Evolutionary conservation across 1,140 invertebrate genomes (phyloP).

Genomic region (Cardiocondyla obscurior): DNA sequence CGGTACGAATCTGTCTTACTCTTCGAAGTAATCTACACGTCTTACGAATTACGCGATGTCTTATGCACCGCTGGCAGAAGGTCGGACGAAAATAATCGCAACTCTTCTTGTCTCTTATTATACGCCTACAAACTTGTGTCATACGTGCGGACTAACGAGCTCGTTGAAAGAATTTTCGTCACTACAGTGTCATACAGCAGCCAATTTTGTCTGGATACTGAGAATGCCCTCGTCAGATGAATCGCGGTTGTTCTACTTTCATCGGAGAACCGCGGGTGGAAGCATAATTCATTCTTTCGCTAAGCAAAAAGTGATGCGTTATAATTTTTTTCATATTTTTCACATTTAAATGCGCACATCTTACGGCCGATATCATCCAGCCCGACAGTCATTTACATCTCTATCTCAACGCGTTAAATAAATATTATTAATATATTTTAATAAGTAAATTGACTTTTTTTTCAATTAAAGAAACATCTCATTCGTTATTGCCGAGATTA

Average conservation of each 20-base stretch:
- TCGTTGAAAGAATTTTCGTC: conserved; percentile 43
- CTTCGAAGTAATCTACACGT: conserved; percentile 32
- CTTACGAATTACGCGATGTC: conserved; percentile 49
- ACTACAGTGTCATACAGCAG: conserved; percentile 1
- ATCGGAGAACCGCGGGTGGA: neutral
- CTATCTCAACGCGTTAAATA: neutral
- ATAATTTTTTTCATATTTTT: conserved; percentile 18
- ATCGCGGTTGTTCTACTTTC: conserved; percentile 1
- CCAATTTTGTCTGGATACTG: neutral
- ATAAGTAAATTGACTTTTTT: neutral
- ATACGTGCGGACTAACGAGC: conserved; percentile 8
- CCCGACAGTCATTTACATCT: neutral
- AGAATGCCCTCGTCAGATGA: conserved; percentile 3
- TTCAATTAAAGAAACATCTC: neutral
- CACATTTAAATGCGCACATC: neutral
- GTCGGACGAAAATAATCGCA: conserved; percentile 34
- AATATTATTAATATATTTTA: neutral
- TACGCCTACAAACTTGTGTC: neutral
- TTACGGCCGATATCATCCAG: neutral
- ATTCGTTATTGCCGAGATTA: neutral
- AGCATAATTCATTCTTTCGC: neutral
- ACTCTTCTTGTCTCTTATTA: conserved; percentile 29
- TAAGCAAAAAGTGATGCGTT: neutral
- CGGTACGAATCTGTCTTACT: conserved; percentile 1
- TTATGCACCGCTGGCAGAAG: conserved; percentile 17